Evolutionary conservation across 2,113 vertebrate species (phyloP).

Genomic region (Puffinus mauretanicus): DNA sequence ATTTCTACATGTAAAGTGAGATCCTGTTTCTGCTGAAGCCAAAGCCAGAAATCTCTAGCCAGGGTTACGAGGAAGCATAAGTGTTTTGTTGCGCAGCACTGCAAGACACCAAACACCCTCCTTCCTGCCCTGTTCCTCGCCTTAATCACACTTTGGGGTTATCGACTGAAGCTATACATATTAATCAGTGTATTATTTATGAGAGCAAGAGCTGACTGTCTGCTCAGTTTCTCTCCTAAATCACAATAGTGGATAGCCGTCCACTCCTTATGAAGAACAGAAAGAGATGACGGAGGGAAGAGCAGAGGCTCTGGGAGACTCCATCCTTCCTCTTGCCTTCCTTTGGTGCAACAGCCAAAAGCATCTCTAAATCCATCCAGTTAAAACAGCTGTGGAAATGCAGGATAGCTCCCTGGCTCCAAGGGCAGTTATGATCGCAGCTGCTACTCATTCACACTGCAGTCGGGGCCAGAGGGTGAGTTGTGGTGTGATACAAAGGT

Average conservation of each 20-base stretch:
- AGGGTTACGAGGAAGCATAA: fast-evolving
- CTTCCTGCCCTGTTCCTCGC: background rate
- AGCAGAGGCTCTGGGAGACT: background rate
- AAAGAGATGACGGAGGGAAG: background rate
- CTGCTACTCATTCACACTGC: background rate
- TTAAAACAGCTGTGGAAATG: background rate
- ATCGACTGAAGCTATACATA: background rate
- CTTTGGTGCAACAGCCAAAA: background rate
- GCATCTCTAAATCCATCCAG: background rate
- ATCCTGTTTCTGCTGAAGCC: background rate
- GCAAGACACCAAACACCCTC: background rate
- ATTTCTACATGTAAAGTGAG: background rate
- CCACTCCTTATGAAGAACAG: background rate
- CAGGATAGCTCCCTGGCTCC: background rate
- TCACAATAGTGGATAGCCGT: background rate
- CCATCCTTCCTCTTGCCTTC: background rate
- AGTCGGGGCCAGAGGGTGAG: background rate
- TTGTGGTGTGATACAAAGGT: background rate
- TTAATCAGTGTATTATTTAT: background rate
- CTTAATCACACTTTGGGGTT: background rate
- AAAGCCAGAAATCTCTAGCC: background rate
- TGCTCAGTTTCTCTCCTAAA: background rate
- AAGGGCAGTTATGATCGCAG: background rate
- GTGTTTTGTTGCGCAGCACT: fast-evolving
- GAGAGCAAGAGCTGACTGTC: background rate